Evolutionary conservation across 2,888 invertebrate genomes (phyloP), one percentile per base, ranked within the genome.

Genomic region (Blera fallax): DNA sequence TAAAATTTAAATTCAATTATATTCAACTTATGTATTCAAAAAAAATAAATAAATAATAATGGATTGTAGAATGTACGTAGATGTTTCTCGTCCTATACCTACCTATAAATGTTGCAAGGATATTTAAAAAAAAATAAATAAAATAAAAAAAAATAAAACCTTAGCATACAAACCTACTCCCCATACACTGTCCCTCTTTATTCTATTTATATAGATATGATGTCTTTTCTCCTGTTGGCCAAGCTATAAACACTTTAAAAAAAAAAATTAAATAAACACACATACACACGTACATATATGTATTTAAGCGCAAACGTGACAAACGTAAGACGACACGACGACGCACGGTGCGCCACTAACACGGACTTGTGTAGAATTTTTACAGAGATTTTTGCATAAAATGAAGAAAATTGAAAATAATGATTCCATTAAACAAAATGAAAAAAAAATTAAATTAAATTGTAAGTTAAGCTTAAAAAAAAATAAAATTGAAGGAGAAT

Each of bases 221-320:
- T 69, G 48, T 70, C 50, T 76, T 65, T 84, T 80, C 80, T 84
- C 80, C 80, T 69, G 84, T 84, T 80, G 84, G 84, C 84, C 84
- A 84, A 84, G 74, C 80, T 84, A 80, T n/a, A n/a, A n/a, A n/a
- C n/a, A n/a, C n/a, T n/a, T n/a, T n/a, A n/a, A n/a, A n/a, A n/a
- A n/a, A n/a, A n/a, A n/a, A n/a, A n/a, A n/a, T n/a, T n/a, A n/a
- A n/a, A n/a, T n/a, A n/a, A 14, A 37, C 16, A 40, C 50, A 69
- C 6, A 32, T 8, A 76, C 16, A 76, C 10, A 29, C 58, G 24
- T 67, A 74, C 70, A 70, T 54, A 45, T 81, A 45, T 56, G 67
- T 73, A 45, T 37, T 21, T 74, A 73, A 81, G 60, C 40, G 58
- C 27, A 69, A 14, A 37, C 21, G 43, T 32, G 34, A 56, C 34